Conservation (phyloP, 2,888 invertebrate species). For the Protonemura montana region DNA sequence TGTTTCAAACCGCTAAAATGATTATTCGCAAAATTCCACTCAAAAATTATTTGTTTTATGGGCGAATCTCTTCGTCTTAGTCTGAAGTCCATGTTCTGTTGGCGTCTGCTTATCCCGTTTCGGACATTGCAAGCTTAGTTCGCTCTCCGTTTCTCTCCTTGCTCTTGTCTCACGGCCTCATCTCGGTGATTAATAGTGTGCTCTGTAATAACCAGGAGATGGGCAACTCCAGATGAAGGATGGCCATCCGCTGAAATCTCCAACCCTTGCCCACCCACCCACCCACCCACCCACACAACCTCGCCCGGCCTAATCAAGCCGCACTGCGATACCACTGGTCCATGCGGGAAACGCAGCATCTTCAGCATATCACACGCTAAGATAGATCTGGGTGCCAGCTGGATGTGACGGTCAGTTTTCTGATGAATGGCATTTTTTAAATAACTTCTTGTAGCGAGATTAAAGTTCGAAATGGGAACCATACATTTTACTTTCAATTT, state of each 20-base stretch:
- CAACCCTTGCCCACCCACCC: neutral
- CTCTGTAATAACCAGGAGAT: slow-evolving; percentile 34
- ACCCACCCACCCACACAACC: slow-evolving; percentile 7
- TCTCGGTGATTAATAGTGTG: slow-evolving; percentile 42
- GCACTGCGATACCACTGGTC: slow-evolving; percentile 8
- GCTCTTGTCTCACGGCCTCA: slow-evolving; percentile 24
- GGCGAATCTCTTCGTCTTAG: neutral
- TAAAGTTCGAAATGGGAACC: no score
- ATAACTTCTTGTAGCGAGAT: no score
- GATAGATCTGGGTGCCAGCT: no score
- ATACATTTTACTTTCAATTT: no score
- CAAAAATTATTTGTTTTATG: no score
- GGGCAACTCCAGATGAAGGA: slow-evolving; percentile 40
- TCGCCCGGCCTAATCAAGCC: slow-evolving; percentile 8
- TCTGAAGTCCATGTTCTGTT: neutral
- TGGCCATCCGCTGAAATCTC: slow-evolving; percentile 17
- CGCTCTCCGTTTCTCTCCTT: neutral
- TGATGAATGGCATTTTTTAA: no score
- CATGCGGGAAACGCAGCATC: no score
- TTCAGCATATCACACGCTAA: no score
- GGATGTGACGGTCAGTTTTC: no score
- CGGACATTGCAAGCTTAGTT: neutral
- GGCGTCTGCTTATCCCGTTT: neutral
- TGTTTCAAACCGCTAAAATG: no score
- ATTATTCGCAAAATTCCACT: no score